These are phyloP conservation scores for Sphaerodactylus townsendi DNA, from an alignment of 2,113 vertebrate genomes.

Conservation along the genomic window DNA sequence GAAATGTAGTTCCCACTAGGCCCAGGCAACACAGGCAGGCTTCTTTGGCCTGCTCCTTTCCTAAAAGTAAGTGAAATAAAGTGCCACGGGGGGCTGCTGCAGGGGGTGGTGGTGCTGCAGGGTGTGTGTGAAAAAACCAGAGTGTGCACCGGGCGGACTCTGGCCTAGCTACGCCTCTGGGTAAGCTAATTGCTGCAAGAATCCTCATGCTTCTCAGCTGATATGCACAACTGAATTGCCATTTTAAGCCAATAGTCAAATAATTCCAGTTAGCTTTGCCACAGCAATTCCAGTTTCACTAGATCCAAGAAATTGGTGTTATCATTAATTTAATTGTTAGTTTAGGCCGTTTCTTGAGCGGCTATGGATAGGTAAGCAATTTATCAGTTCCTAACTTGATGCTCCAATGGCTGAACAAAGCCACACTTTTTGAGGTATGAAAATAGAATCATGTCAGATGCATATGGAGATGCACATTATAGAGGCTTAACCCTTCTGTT, in stretches of 20 bases:
- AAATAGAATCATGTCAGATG: background rate
- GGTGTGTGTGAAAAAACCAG: too few species aligned
- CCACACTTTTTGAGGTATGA: slow-evolving; percentile 11
- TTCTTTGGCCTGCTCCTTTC: too few species aligned
- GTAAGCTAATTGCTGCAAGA: background rate
- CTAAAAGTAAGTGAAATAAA: too few species aligned
- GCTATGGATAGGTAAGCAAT: background rate
- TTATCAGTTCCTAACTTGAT: background rate
- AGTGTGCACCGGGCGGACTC: too few species aligned
- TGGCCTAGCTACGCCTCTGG: too few species aligned
- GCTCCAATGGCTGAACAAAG: background rate
- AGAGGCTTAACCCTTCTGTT: background rate
- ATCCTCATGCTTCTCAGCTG: background rate
- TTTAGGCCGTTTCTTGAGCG: background rate
- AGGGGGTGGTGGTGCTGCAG: too few species aligned
- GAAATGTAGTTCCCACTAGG: too few species aligned
- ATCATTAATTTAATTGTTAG: background rate
- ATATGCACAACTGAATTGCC: background rate
- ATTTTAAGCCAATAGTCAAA: background rate
- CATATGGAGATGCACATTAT: background rate
- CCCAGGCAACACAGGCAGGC: too few species aligned
- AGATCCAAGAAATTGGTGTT: background rate
- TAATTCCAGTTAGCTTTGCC: background rate
- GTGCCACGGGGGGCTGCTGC: too few species aligned
- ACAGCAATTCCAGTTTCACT: background rate